phyloP scores from a whole-genome alignment of 2,888 invertebrate species.

The Euphydryas editha region DNA sequence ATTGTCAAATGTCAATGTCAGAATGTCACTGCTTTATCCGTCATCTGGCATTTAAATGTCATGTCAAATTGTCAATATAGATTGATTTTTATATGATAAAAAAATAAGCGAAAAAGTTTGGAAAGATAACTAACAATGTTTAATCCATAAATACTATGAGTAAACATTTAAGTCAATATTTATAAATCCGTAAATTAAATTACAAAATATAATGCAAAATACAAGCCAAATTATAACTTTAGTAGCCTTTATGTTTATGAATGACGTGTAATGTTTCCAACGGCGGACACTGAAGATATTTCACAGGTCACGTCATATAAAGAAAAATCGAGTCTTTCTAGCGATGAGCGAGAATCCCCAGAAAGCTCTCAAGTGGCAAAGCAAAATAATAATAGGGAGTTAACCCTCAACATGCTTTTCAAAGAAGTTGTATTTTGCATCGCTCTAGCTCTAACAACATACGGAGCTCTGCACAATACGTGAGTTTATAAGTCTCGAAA shows the following conservation, averaged over 20 bases:
- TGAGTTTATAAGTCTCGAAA: slow-evolving; percentile 68
- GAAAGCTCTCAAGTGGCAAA: slow-evolving; percentile 64
- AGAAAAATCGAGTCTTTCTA: slow-evolving; percentile 61
- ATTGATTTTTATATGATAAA: slow-evolving; percentile 3
- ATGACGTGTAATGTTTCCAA: slow-evolving; percentile 84
- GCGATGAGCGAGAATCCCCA: slow-evolving; percentile 70
- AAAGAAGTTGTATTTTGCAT: slow-evolving; percentile 86
- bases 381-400: slow-evolving; percentile 66
- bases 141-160: slow-evolving; percentile 29
- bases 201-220: slow-evolving; percentile 57
- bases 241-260: slow-evolving; percentile 63
- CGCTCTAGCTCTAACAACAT: slow-evolving; percentile 85
- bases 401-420: slow-evolving; percentile 82
- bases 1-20: too few species aligned
- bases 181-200: slow-evolving; percentile 43
- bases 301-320: slow-evolving; percentile 75
- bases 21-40: neutral
- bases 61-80: too few species aligned
- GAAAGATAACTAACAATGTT: slow-evolving; percentile 12
- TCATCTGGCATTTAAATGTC: neutral
- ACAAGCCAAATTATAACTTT: slow-evolving; percentile 51
- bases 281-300: slow-evolving; percentile 77
- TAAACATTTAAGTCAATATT: slow-evolving; percentile 41
- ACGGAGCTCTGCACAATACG: slow-evolving; percentile 89
- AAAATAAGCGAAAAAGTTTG: neutral